Conservation (phyloP, 1,140 invertebrate species). For the Phenacoccus solenopsis region DNA sequence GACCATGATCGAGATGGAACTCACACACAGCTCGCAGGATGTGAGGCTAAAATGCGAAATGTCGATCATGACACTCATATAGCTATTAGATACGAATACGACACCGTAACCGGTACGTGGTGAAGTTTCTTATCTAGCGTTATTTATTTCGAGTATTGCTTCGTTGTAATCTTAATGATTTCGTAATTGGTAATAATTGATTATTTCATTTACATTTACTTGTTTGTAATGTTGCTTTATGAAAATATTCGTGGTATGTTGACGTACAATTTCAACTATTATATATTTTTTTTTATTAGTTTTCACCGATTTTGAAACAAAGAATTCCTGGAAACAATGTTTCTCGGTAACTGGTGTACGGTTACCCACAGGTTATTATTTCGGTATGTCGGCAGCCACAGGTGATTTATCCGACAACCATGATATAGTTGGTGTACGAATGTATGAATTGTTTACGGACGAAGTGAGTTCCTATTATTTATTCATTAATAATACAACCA, state of each 20-base stretch:
- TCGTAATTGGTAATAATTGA: too few species aligned
- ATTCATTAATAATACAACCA: neutral
- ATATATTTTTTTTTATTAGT: slow-evolving; percentile 47
- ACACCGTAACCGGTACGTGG: slow-evolving; percentile 70
- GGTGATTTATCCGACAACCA: slow-evolving; percentile 96
- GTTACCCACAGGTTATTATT: slow-evolving; percentile 89
- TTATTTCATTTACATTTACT: too few species aligned
- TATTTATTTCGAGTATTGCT: too few species aligned
- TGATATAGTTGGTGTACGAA: slow-evolving; percentile 82
- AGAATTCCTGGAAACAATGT: slow-evolving; percentile 88
- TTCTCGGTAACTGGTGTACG: slow-evolving; percentile 78
- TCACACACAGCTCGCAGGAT: slow-evolving; percentile 89
- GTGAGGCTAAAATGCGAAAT: slow-evolving; percentile 88
- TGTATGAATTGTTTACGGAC: slow-evolving; percentile 73
- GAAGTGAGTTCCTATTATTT: slow-evolving; percentile 30
- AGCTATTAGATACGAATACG: slow-evolving; percentile 80
- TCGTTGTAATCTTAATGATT: too few species aligned
- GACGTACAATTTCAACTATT: neutral
- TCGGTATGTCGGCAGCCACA: slow-evolving; percentile 89
- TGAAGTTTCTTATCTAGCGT: too few species aligned
- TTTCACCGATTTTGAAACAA: slow-evolving; percentile 80
- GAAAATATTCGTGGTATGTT: too few species aligned
- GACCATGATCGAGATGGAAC: slow-evolving; percentile 98
- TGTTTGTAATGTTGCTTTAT: too few species aligned
- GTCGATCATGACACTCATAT: slow-evolving; percentile 81